Evolutionary conservation across 2,888 invertebrate species (phyloP).

Genomic region (Stenotaenia linearis): DNA sequence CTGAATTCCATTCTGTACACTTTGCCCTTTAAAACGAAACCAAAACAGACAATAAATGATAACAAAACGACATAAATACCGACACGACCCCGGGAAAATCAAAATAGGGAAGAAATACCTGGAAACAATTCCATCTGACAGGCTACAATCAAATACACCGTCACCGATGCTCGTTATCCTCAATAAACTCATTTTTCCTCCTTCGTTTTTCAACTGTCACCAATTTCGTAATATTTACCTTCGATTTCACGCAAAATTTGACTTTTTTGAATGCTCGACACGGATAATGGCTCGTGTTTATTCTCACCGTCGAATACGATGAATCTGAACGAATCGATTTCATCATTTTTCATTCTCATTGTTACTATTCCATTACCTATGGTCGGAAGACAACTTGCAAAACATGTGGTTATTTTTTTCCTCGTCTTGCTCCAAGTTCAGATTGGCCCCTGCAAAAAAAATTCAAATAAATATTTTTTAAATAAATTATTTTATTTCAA

Average conservation of each 20-base stretch:
- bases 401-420: neutral
- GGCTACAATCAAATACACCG: constrained; percentile 28
- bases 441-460: constrained; percentile 31
- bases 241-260: neutral
- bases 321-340: constrained; percentile 1
- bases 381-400: constrained; percentile 36
- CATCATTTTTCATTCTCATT: neutral
- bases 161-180: neutral
- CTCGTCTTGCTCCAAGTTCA: constrained; percentile 19
- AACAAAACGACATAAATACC: no score
- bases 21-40: neutral
- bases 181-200: no score
- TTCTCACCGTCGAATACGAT: constrained; percentile 34
- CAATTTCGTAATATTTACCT: neutral
- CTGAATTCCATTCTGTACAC: no score
- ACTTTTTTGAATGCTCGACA: constrained; percentile 18
- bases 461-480: neutral
- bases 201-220: neutral
- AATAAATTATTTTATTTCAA: neutral
- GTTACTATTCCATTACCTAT: no score
- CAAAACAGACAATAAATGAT: neutral
- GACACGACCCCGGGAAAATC: no score
- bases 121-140: constrained; percentile 28
- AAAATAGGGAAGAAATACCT: constrained; percentile 11
- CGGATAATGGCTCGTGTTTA: constrained; percentile 27